Conservation (phyloP, 2,888 invertebrate genomes). For the Panzeria rudis region DNA sequence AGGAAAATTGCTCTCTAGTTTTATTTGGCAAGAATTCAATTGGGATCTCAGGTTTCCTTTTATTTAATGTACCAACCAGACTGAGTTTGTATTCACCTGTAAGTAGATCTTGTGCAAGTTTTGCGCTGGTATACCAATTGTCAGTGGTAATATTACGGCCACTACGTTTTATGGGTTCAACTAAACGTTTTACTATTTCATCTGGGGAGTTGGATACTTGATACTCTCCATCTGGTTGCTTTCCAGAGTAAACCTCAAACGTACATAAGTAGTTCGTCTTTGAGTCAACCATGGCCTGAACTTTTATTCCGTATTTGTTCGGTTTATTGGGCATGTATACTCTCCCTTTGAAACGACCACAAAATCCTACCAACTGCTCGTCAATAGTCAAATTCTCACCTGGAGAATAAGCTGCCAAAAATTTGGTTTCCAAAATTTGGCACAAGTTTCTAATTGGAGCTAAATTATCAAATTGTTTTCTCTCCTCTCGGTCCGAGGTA, state of each 20-base stretch:
- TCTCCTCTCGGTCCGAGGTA: too few species aligned
- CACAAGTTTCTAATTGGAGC: slow-evolving; percentile 37
- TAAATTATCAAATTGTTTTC: slow-evolving; percentile 29
- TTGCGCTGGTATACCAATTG: slow-evolving; percentile 53
- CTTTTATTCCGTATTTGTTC: slow-evolving; percentile 48
- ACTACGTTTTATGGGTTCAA: slow-evolving; percentile 34
- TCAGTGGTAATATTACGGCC: slow-evolving; percentile 40
- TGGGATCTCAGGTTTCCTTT: slow-evolving; percentile 9
- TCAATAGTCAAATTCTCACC: slow-evolving; percentile 47
- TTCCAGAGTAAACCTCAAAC: slow-evolving; percentile 59
- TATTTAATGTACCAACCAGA: slow-evolving; percentile 63
- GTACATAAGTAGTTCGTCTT: slow-evolving; percentile 59
- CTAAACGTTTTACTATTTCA: slow-evolving; percentile 58
- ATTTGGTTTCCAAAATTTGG: slow-evolving; percentile 35
- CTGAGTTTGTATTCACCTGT: slow-evolving; percentile 64
- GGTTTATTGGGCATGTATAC: slow-evolving; percentile 38
- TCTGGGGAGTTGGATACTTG: slow-evolving; percentile 39
- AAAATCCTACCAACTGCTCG: slow-evolving; percentile 39
- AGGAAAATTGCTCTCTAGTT: too few species aligned
- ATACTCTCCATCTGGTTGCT: slow-evolving; percentile 60
- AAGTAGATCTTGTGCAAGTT: slow-evolving; percentile 37
- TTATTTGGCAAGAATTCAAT: too few species aligned
- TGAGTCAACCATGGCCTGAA: slow-evolving; percentile 57
- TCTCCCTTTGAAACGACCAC: slow-evolving; percentile 41
- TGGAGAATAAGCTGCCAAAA: slow-evolving; percentile 12